phyloP scores from a whole-genome alignment of 2,888 invertebrate species.

The Anticlea derivata region DNA sequence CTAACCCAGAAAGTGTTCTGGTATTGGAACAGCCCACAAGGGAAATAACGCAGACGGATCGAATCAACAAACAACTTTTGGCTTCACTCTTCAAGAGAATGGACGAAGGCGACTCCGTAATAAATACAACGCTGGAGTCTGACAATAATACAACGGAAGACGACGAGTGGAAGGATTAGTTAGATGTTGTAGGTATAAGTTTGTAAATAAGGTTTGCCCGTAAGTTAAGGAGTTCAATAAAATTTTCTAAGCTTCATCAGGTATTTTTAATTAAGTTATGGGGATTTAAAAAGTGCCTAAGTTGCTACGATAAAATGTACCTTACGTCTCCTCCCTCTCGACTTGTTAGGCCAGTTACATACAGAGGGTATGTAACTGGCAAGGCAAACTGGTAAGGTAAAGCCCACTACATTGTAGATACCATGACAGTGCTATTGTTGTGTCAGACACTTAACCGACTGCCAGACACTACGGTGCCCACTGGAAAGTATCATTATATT shows the following conservation, averaged over 20 bases:
- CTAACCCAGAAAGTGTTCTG: conserved; percentile 38
- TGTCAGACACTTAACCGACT: no score
- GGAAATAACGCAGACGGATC: conserved; percentile 86
- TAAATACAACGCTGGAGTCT: conserved; percentile 62
- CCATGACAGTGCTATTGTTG: no score
- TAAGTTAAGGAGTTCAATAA: conserved; percentile 5
- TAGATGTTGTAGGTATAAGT: conserved; percentile 11
- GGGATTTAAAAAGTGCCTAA: no score
- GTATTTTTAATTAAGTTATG: background rate
- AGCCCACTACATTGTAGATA: no score
- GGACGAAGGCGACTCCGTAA: conserved; percentile 69
- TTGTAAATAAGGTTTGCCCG: conserved; percentile 8
- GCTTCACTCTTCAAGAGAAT: conserved; percentile 85
- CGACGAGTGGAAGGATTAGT: conserved; percentile 68
- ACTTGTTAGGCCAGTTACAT: no score
- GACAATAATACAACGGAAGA: conserved; percentile 61
- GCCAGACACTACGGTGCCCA: no score
- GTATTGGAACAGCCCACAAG: conserved; percentile 57
- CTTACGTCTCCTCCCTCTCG: no score
- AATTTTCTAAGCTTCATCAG: conserved; percentile 7
- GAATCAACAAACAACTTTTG: conserved; percentile 86
- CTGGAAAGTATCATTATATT: no score
- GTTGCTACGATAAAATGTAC: no score
- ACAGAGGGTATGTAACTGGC: no score
- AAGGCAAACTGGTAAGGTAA: no score